Base-by-base conservation (phyloP, 2,888 invertebrate genomes). In the Gasteruption jaculator region DNA sequence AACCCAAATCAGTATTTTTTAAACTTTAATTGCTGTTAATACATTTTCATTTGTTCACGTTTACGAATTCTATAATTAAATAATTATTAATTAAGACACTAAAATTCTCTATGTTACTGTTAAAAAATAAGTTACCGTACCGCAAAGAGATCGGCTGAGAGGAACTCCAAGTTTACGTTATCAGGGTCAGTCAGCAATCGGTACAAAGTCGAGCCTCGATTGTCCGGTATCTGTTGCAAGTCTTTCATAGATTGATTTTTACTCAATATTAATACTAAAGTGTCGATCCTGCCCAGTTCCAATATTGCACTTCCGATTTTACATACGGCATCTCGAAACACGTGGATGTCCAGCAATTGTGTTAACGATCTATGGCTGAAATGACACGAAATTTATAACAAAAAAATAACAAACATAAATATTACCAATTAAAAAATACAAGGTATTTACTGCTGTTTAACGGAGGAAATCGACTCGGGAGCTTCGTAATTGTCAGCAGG, bases 151-250 rank as follows among this genome's bases (percentile, higher is more conserved):
- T 79, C 78, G 12, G 74, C 63, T 1, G 78, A 75, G 7, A 81
- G 68, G 56, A 76, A 71, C 40, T 81, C 80, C 33, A 82, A 63
- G 39, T 73, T 69, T 6, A 81, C 77, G 51, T 73, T 74, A 63
- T 82, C 80, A 15, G 82, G 80, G 54, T 79, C 77, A 11, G 77
- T 73, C 29, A 81, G 65, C 32, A 82, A 71, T 57, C 79, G 76
- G 52, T 77, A 77, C 15, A 79, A 65, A 1, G 76, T 74, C 3
- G 78, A 77, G 12, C 78, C 78, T 37, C 76, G 72, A 49, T 76
- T 75, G 39, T 76, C 74, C 8, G 79, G 77, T 41, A 78, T 69
- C 49, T 76, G 73, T 32, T 71, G 65, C 38, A 73, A 62, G 55
- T 78, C 75, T 35, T 71, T 68, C 14, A 68, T 63, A 40, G 64